Conservation (phyloP, 1,140 invertebrate genomes). For the Drosophila pachea region DNA sequence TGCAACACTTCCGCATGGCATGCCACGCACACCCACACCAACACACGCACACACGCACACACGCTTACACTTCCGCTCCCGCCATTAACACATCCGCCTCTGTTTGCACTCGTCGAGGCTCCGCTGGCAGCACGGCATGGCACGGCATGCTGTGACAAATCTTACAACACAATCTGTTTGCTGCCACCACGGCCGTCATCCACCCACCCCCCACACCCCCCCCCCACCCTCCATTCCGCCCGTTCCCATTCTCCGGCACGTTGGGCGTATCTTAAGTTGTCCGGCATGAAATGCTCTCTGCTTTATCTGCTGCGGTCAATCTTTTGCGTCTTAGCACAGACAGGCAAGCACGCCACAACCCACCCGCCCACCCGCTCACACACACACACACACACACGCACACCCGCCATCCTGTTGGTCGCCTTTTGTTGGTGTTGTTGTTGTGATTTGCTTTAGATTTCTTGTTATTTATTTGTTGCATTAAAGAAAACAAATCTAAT, state of each 20-base stretch:
- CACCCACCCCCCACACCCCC: neutral
- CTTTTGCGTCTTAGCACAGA: constrained; percentile 34
- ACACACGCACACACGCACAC: constrained; percentile 6
- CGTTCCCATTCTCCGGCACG: neutral
- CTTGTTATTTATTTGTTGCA: constrained; percentile 75
- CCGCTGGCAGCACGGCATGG: neutral
- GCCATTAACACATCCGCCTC: constrained; percentile 72
- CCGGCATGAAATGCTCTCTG: constrained; percentile 66
- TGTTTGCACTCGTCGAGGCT: constrained; percentile 48
- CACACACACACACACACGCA: constrained; percentile 1
- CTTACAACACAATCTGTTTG: constrained; percentile 38
- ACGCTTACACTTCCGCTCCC: constrained; percentile 67
- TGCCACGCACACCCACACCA: constrained; percentile 26
- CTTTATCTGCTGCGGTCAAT: constrained; percentile 58
- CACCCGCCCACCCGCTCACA: constrained; percentile 1
- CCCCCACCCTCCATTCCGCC: neutral
- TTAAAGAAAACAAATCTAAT: constrained; percentile 70
- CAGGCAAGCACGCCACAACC: neutral
- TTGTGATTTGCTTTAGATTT: constrained; percentile 72
- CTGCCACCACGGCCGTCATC: constrained; percentile 15
- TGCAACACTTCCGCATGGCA: constrained; percentile 36
- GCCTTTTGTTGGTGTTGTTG: constrained; percentile 37
- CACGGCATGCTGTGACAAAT: constrained; percentile 40
- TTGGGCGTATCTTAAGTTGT: constrained; percentile 48
- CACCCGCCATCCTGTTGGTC: constrained; percentile 18